Evolutionary conservation across 2,888 invertebrate genomes (phyloP), one percentile per base, ranked within the genome.

Genomic region (Drosophila prostipennis): DNA sequence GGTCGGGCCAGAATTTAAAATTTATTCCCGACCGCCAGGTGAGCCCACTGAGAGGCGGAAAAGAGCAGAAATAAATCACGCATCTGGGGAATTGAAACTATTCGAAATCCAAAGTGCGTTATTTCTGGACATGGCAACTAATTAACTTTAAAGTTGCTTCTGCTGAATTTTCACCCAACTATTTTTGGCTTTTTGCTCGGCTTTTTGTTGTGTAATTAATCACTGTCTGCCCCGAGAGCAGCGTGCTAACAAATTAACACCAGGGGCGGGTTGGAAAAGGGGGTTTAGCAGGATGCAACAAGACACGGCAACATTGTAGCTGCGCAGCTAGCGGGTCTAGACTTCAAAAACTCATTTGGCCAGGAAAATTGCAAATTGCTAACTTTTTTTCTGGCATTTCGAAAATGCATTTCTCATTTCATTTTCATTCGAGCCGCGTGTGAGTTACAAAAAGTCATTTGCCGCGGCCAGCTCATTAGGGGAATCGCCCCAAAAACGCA

Each of bases 211-310:
- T 53, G 85, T 79, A 85, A 85, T 85, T 85, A 85, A 85, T 85
- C 84, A 85, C 85, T 85, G 84, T 82, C 84, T 82, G 80, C 75
- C 78, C 58, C 52, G 76, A 59, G 73, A 56, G 82, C 87, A 80
- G 72, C 78, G 86, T 84, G 84, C 84, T 84, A 84, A 84, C 84
- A 84, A 84, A 84, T 84, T 84, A 84, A 87, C 87, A 87, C 84
- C 74, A 80, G 49, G 68, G 61, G 68, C 49, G 68, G 61, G 68
- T 39, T 19, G 29, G 26, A 26, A 26, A 11, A n/a, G 32, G 32
- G 53, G 26, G 39, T 19, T 32, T 42, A 52, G 29, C 65, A 45
- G 67, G 48, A 53, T 51, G 76, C 80, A 81, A 81, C 80, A 82
- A 80, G 80, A 85, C 82, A 85, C 86, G 83, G 83, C 81, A 83